Base-by-base conservation (phyloP, 2,797 vertebrate species). In the Danionella dracula region DNA sequence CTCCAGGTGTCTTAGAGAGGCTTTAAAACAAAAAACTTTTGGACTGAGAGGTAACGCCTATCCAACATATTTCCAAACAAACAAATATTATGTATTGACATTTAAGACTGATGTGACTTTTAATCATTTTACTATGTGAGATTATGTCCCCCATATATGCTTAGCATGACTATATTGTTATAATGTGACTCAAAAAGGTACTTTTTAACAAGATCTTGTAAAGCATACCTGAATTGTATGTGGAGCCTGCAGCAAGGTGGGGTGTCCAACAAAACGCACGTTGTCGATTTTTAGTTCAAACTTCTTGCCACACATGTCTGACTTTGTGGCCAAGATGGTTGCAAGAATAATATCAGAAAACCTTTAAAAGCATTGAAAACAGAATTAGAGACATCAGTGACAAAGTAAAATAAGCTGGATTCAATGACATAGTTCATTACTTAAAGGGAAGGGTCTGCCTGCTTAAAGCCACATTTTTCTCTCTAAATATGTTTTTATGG, bases 261-360 rank as follows among this genome's bases (percentile, higher is more conserved):
- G 96, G 58, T 99, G 97, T 11, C 96, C 97, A 56, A 99, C 96
- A 74, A 99, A 99, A 35, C 94, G 91, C 78, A 99, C 94, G 0
- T 97, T 97, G 78, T 99, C 97, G 0, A 99, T 99, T 90, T 99
- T 99, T 89, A 99, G 75, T 66, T 99, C 97, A 86, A 99, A 99
- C 81, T 98, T 98, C 79, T 96, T 97, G 46, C 97, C 94, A 62
- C 95, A 98, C 88, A 99, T 98, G 57, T 99, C 97, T 4, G 96
- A 98, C 78, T 99, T 99, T 70, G 97, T 98, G 73, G 97, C 96
- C 86, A 99, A 84, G 85, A 99, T 98, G 31, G 97, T 99, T 71
- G 95, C 94, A 32, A 99, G 90, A 84, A 99, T 98, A 78, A 92
- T 93, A 81, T 99, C 97, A 0, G 97, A 99, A 83, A 99, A 99